Evolutionary conservation across 2,113 vertebrate species (phyloP), one percentile per base, ranked within the genome.

Genomic region (Oryzias melastigma): DNA sequence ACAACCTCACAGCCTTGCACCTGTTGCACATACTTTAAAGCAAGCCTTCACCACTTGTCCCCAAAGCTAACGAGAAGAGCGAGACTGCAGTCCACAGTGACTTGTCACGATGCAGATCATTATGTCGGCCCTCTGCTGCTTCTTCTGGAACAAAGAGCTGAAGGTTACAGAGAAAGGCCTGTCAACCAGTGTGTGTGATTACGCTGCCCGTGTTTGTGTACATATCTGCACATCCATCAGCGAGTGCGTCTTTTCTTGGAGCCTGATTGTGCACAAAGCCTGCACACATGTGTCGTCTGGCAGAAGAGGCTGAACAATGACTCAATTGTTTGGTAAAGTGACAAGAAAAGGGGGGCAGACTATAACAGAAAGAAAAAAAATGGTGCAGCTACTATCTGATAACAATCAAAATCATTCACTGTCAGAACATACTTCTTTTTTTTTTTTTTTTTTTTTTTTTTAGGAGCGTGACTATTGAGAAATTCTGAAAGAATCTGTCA

Each of bases 131-230:
- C 72, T 69, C 80, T 50, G 46, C 55, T 18, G 54, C 57, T 58
- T 72, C 60, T 58, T 56, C 68, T 24, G 27, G 72, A 77, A 85
- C 80, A 80, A 76, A 77, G 25, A 66, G 75, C 75, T 72, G 77
- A 83, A 82, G 78, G 72, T 81, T 58, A 80, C 61, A 52, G 65
- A 73, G 70, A 73, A 65, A 68, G 22, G 75, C 35, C 54, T 62
- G 77, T 80, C 81, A 73, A 71, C 60, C 47, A 20, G 58, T 24
- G 46, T 27, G 52, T 67, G 65, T 61, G 67, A 51, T 66, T 51
- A 62, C 54, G 46, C 40, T 62, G 50, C 56, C 68, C 64, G 80
- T 64, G 64, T 54, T 52, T 79, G 62, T 75, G 52, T 58, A 60
- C 70, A 22, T 71, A 54, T 58, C 49, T 53, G 68, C 20, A 57